Percentiles rank a stretch among this genome's conserved stretches.
Evolutionary conservation across 2,888 invertebrate genomes (phyloP).

Genomic region (Eupelmus urozonus): DNA sequence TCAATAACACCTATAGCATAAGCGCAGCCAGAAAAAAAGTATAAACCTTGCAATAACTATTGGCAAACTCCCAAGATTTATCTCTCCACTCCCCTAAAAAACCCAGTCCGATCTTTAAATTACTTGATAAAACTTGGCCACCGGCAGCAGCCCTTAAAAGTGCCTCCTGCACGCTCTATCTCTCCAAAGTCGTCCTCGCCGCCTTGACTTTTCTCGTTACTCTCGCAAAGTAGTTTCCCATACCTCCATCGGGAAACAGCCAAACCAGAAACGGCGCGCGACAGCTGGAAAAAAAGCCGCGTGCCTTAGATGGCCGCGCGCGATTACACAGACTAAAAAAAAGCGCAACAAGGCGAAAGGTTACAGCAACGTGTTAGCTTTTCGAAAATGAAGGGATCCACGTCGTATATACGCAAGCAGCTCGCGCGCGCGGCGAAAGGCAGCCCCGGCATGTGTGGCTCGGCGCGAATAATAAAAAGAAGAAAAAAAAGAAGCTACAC

Average conservation of each 20-base stretch:
- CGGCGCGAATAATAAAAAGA: neutral
- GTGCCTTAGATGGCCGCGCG: neutral
- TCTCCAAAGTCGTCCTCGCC: neutral
- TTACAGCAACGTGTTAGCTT: constrained; percentile 7
- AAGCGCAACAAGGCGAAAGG: neutral
- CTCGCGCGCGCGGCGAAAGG: neutral
- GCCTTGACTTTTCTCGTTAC: constrained; percentile 35
- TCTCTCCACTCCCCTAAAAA: neutral
- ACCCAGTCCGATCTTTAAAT: constrained; percentile 36
- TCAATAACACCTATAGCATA: too few species aligned
- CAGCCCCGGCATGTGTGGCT: constrained; percentile 6
- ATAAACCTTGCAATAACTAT: too few species aligned
- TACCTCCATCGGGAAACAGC: neutral
- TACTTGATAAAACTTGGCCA: constrained; percentile 10
- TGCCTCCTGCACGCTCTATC: neutral
- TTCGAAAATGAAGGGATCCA: constrained; percentile 3
- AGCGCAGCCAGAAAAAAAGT: too few species aligned
- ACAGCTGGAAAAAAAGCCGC: neutral
- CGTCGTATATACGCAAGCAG: constrained; percentile 30
- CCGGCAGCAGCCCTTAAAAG: constrained; percentile 33
- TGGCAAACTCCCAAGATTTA: neutral
- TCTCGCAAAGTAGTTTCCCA: constrained; percentile 31
- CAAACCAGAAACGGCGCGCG: neutral
- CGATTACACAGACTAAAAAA: neutral
- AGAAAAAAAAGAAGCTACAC: neutral